Conservation (phyloP, 2,113 vertebrate genomes). For the Microtus ochrogaster region DNA sequence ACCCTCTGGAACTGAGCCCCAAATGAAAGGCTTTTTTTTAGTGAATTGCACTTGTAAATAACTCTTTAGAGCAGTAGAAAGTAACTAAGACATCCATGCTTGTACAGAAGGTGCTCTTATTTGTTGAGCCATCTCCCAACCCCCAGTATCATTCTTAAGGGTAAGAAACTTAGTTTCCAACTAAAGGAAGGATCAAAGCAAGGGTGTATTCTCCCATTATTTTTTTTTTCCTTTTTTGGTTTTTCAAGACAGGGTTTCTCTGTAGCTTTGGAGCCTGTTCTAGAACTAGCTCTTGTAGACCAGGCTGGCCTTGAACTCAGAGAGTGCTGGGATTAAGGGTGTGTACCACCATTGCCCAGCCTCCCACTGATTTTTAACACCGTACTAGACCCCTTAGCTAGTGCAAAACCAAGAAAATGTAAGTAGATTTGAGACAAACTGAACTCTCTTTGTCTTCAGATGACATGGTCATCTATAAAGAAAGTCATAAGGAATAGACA, state of each 20-base stretch:
- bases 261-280: too few species aligned
- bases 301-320: too few species aligned
- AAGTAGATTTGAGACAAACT: background rate
- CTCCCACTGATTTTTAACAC: background rate
- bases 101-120: background rate
- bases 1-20: background rate
- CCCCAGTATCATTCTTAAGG: background rate
- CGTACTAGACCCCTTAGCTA: background rate
- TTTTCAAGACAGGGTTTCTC: too few species aligned
- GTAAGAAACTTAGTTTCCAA: background rate
- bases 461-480: background rate
- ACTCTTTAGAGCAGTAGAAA: background rate
- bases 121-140: background rate
- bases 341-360: too few species aligned
- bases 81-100: background rate
- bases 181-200: background rate
- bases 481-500: background rate
- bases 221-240: background rate
- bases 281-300: too few species aligned
- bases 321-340: too few species aligned
- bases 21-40: background rate
- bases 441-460: background rate
- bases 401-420: background rate
- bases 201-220: too few species aligned
- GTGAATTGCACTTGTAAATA: background rate